Conservation (phyloP, 1,140 invertebrate species). For the Trichogramma pretiosum region DNA sequence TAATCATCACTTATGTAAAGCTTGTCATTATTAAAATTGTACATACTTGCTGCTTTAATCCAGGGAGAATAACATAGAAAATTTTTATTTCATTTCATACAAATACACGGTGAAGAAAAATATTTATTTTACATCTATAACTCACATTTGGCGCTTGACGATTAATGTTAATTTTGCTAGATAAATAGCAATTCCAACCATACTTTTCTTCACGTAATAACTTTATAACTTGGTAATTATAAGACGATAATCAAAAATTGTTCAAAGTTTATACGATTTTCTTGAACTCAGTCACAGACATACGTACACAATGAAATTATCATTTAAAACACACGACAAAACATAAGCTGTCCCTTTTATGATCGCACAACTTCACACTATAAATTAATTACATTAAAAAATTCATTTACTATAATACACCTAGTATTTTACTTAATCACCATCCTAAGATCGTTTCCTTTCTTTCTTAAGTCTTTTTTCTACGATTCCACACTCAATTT, state of each 20-base stretch:
- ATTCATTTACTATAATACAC: conserved; percentile 42
- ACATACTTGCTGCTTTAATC: background rate
- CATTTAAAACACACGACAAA: conserved; percentile 27
- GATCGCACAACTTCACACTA: conserved; percentile 27
- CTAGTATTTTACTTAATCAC: conserved; percentile 36
- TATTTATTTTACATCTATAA: conserved; percentile 13
- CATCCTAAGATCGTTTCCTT: conserved; percentile 28
- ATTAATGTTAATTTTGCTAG: conserved; percentile 11
- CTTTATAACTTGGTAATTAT: too few species aligned
- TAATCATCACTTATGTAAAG: conserved; percentile 11
- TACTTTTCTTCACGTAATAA: conserved; percentile 4
- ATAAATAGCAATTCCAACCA: conserved; percentile 10
- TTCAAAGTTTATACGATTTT: conserved; percentile 8
- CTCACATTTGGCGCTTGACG: conserved; percentile 4
- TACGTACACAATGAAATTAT: conserved; percentile 27
- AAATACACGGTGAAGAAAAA: too few species aligned
- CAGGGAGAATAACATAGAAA: conserved; percentile 1
- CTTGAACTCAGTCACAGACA: conserved; percentile 3
- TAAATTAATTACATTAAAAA: conserved; percentile 46
- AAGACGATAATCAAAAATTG: conserved; percentile 20
- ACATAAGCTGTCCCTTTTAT: conserved; percentile 28
- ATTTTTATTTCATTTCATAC: conserved; percentile 10
- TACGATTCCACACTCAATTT: too few species aligned
- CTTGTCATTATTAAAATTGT: conserved; percentile 14
- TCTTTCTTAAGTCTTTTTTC: conserved; percentile 18